Conservation (phyloP, 2,113 vertebrate species). For the Ifrita kowaldi region DNA sequence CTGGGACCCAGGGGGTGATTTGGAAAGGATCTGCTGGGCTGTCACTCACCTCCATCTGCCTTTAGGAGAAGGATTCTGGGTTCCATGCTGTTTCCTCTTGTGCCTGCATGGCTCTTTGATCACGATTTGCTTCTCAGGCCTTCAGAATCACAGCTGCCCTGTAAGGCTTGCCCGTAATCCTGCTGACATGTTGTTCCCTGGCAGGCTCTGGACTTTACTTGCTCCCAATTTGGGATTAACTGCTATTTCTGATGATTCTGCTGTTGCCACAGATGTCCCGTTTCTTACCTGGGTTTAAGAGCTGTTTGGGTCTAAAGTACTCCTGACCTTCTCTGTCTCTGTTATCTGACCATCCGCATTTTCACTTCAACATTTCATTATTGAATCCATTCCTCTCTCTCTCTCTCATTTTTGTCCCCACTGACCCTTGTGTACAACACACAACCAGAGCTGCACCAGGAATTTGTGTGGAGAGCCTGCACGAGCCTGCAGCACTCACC, state of each 20-base stretch:
- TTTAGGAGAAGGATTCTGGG: neutral
- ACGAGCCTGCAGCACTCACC: neutral
- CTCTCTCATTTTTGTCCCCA: neutral
- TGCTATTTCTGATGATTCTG: neutral
- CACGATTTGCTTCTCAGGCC: neutral
- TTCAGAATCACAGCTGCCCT: conserved; percentile 6
- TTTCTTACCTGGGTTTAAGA: neutral
- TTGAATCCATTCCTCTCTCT: neutral
- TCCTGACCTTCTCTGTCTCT: neutral
- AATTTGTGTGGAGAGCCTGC: neutral
- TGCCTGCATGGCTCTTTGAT: neutral
- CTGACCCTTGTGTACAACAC: neutral
- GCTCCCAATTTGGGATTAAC: neutral
- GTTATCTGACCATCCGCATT: neutral
- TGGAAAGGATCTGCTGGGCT: conserved; percentile 11
- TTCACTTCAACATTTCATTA: neutral
- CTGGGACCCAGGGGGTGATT: neutral
- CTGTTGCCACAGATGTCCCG: neutral
- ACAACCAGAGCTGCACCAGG: neutral
- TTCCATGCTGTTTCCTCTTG: conserved; percentile 1
- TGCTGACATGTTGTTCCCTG: neutral
- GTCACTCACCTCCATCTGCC: conserved; percentile 18
- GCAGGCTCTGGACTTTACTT: neutral
- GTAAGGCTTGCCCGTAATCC: neutral
- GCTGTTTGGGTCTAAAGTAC: neutral